Evolutionary conservation across 2,113 vertebrate species (phyloP).

Genomic region (Phoenicopterus ruber): DNA sequence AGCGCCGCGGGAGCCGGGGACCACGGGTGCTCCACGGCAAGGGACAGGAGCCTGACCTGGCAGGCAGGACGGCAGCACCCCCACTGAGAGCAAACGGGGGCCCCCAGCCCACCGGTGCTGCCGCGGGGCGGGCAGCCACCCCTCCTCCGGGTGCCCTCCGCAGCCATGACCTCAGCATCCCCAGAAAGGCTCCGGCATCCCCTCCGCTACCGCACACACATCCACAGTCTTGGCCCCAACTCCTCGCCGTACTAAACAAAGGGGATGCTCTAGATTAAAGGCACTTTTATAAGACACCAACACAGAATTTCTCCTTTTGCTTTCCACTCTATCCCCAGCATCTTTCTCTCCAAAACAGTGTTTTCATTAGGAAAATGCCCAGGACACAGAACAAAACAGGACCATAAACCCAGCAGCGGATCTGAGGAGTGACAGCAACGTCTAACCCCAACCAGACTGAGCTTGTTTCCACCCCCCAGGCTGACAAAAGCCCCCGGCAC

Average conservation of each 20-base stretch:
- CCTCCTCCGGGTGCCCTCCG: too few relatives aligned
- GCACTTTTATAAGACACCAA: neutral
- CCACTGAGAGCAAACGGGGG: rapidly evolving
- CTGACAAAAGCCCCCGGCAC: neutral
- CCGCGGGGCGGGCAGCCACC: rapidly evolving
- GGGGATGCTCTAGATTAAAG: neutral
- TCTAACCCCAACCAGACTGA: rapidly evolving
- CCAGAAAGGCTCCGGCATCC: neutral
- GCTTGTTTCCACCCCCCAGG: rapidly evolving
- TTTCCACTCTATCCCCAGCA: neutral
- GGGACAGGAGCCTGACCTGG: neutral
- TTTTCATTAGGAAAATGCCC: neutral
- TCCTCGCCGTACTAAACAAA: neutral
- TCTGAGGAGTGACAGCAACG: neutral
- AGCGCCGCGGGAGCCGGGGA: neutral
- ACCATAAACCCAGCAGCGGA: too few relatives aligned
- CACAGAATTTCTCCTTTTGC: neutral
- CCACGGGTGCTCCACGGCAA: rapidly evolving
- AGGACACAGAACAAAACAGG: neutral
- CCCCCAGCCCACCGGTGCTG: neutral
- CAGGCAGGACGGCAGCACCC: neutral
- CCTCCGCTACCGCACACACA: rapidly evolving
- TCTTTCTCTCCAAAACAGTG: neutral
- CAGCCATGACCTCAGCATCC: neutral
- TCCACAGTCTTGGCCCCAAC: rapidly evolving